A percentile compares a stretch with the other conserved stretches of the same genome.
These are phyloP conservation scores for Prolemur simus DNA, from an alignment of 2,113 vertebrate genomes.

Conservation along the genomic window DNA sequence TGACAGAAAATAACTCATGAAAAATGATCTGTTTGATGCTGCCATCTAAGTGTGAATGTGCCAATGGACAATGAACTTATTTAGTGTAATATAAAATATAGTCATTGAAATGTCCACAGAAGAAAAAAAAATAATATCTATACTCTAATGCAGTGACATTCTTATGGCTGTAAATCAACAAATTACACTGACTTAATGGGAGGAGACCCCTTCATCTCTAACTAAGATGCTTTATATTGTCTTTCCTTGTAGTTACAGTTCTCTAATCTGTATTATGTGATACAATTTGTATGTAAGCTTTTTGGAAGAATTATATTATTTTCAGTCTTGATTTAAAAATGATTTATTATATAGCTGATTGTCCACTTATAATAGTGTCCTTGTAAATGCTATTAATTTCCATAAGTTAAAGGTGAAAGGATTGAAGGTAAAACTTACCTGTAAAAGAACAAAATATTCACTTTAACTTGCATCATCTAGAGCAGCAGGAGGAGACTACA, in stretches of 20 bases:
- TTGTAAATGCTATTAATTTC: conserved; percentile 8
- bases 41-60: background rate
- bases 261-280: background rate
- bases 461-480: background rate
- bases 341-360: background rate
- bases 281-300: background rate
- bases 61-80: background rate
- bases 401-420: background rate
- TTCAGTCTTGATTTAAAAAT: background rate
- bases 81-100: background rate
- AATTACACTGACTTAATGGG: background rate
- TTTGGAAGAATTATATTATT: background rate
- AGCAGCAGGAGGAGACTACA: background rate
- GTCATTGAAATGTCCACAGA: background rate
- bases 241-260: background rate
- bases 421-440: conserved; percentile 14
- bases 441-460: background rate
- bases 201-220: background rate
- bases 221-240: background rate
- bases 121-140: background rate
- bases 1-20: background rate
- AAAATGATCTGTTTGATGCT: background rate
- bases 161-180: background rate
- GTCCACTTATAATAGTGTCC: background rate
- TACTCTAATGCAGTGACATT: background rate